phyloP scores from a whole-genome alignment of 2,113 vertebrate species.

The Pseudorasbora parva region DNA sequence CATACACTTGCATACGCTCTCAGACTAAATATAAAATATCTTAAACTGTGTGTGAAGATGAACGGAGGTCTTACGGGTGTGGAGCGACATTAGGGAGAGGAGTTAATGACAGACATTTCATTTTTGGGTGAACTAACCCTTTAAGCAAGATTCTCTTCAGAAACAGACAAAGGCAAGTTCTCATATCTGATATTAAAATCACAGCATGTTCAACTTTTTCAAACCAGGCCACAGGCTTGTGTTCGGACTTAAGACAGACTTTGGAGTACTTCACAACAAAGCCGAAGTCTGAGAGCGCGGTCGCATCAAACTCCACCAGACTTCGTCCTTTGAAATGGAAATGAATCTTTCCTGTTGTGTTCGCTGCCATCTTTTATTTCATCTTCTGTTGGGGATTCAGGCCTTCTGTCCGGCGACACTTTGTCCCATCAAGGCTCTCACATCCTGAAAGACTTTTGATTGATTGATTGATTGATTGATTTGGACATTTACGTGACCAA shows the following conservation, averaged over 20 bases:
- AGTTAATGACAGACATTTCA: too few relatives aligned
- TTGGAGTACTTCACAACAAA: neutral
- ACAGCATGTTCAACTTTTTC: neutral
- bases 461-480: conserved; percentile 17
- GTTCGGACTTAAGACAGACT: neutral
- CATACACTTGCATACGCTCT: too few relatives aligned
- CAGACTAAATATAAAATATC: too few relatives aligned
- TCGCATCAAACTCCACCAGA: neutral
- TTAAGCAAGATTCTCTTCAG: neutral
- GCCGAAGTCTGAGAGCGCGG: neutral
- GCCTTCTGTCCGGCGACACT: neutral
- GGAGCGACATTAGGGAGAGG: too few relatives aligned
- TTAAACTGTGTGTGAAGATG: too few relatives aligned
- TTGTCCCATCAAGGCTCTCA: neutral
- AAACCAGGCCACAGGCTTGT: neutral
- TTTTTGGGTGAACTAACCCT: too few relatives aligned
- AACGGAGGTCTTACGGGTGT: too few relatives aligned
- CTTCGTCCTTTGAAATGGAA: conserved; percentile 37
- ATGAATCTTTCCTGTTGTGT: neutral
- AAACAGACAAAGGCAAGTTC: neutral
- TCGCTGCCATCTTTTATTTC: neutral
- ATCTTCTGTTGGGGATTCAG: neutral
- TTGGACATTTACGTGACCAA: neutral
- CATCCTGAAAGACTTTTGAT: neutral
- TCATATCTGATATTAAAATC: neutral